Percentiles rank a stretch among this genome's conserved stretches.
These are phyloP conservation scores for Corbicula japonica DNA, from an alignment of 2,888 invertebrate genomes.

Conservation along the genomic window DNA sequence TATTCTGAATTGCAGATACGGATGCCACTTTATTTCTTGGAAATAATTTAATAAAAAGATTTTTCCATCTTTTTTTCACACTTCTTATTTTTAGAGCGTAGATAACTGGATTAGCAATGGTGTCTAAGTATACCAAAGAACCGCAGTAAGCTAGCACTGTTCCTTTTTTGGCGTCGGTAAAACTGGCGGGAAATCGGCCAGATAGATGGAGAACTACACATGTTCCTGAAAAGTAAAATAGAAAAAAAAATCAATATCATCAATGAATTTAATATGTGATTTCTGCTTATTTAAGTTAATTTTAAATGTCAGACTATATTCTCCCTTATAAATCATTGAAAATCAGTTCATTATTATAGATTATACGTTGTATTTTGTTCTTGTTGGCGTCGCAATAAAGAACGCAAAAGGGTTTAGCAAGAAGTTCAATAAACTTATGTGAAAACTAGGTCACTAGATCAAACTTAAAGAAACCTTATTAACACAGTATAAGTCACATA, in stretches of 20 bases:
- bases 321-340: no score
- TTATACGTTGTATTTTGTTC: neutral
- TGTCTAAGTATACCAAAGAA: constrained; percentile 27
- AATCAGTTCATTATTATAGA: no score
- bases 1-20: no score
- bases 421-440: neutral
- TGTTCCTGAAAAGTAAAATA: constrained; percentile 17
- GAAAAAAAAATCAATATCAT: neutral
- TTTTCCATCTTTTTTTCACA: neutral
- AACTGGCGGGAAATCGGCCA: constrained; percentile 25
- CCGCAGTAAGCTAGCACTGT: constrained; percentile 30
- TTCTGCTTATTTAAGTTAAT: neutral
- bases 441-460: no score
- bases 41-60: no score
- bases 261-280: neutral
- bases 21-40: no score
- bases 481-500: no score
- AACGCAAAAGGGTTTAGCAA: neutral
- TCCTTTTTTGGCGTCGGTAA: constrained; percentile 35
- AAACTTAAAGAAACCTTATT: no score
- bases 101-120: constrained; percentile 38
- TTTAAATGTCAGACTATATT: neutral
- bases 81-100: constrained; percentile 33
- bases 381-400: neutral
- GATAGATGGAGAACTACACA: constrained; percentile 30